Evolutionary conservation across 1,140 invertebrate genomes (phyloP).

Genomic region (Amyelois transitella): DNA sequence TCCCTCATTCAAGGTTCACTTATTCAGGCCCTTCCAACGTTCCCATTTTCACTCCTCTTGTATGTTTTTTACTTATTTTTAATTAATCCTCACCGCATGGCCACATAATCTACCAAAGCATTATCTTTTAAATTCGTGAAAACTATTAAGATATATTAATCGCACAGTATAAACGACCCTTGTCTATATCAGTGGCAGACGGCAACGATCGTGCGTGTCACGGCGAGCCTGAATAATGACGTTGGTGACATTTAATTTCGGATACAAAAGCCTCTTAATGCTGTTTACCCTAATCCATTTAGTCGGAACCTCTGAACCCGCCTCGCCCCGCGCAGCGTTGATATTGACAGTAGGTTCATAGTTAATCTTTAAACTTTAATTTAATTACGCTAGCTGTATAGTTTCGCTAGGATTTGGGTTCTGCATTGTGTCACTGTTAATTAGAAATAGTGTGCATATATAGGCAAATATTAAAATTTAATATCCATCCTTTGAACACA

Average conservation of each 20-base stretch:
- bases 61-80: no score
- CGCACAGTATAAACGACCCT: background rate
- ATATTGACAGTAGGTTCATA: constrained; percentile 45
- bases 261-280: constrained; percentile 69
- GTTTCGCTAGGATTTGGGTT: background rate
- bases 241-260: constrained; percentile 67
- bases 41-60: no score
- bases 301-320: constrained; percentile 22
- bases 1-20: no score
- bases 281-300: constrained; percentile 70
- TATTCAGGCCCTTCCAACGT: no score
- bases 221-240: constrained; percentile 59
- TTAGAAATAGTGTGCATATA: no score
- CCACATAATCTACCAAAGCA: no score
- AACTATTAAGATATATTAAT: background rate
- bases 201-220: constrained; percentile 37
- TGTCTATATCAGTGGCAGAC: constrained; percentile 9
- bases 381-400: background rate
- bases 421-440: background rate
- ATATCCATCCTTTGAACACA: no score
- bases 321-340: constrained; percentile 23
- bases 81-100: no score
- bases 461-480: no score
- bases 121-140: constrained; percentile 6
- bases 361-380: constrained; percentile 42